phyloP scores from a whole-genome alignment of 2,797 vertebrate genomes.

The Lepilemur ruficaudatus region DNA sequence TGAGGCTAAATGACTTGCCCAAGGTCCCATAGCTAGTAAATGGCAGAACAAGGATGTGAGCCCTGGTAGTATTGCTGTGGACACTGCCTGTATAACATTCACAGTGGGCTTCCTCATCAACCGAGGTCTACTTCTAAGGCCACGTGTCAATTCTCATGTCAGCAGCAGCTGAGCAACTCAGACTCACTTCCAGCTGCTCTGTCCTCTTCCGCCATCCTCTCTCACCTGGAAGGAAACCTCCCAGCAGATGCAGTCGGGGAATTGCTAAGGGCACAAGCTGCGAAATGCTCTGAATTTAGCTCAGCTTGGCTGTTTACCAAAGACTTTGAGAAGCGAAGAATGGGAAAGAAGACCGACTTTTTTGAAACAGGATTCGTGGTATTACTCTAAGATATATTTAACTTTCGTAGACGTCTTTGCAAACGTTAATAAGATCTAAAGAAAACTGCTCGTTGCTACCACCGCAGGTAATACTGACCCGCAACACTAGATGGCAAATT shows the following conservation, averaged over 20 bases:
- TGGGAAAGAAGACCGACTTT: background rate
- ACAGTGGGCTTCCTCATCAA: background rate
- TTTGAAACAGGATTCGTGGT: background rate
- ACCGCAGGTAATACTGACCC: conserved; percentile 72
- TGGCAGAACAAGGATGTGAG: background rate
- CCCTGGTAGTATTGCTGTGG: background rate
- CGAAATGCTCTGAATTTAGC: conserved; percentile 19
- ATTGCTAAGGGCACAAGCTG: conserved; percentile 17
- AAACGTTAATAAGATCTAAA: background rate
- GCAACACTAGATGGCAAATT: conserved; percentile 86
- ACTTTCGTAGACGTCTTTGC: background rate
- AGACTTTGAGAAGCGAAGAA: background rate
- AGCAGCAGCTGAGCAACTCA: background rate
- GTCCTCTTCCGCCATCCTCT: background rate
- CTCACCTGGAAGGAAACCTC: background rate
- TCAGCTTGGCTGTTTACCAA: background rate
- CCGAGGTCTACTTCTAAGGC: background rate
- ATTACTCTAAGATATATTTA: background rate
- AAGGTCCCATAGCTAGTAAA: background rate
- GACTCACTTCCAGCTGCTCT: background rate
- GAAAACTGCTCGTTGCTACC: background rate
- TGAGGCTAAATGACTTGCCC: background rate
- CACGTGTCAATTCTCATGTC: background rate
- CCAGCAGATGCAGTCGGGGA: background rate
- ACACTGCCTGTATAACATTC: background rate